Percentiles rank a stretch among this genome's conserved stretches.
phyloP scores from a whole-genome alignment of 2,797 vertebrate species.

The Molossus molossus region DNA sequence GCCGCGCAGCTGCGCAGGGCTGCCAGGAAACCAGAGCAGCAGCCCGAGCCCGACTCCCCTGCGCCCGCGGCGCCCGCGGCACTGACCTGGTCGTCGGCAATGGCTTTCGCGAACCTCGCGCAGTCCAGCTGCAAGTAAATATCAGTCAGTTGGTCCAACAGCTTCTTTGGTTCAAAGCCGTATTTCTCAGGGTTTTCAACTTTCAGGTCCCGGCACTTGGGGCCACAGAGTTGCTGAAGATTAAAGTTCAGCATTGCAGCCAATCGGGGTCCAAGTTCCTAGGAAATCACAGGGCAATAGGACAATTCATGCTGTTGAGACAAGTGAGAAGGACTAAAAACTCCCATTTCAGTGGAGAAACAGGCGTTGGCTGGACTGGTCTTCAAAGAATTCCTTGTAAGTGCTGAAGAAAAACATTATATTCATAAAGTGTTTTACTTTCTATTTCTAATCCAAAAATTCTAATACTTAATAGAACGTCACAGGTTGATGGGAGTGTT shows the following conservation, averaged over 20 bases:
- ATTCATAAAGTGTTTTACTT: neutral
- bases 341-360: neutral
- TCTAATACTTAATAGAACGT: neutral
- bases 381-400: neutral
- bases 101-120: slow-evolving; percentile 98
- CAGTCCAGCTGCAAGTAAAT: slow-evolving; percentile 99
- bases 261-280: slow-evolving; percentile 98
- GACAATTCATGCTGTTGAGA: neutral
- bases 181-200: slow-evolving; percentile 99
- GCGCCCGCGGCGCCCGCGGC: fast-evolving
- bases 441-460: neutral
- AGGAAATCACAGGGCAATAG: neutral
- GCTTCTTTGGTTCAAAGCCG: slow-evolving; percentile 99
- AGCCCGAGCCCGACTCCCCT: fast-evolving
- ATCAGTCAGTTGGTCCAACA: slow-evolving; percentile 98
- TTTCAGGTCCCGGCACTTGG: slow-evolving; percentile 99
- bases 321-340: neutral
- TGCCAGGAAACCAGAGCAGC: neutral
- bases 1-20: neutral
- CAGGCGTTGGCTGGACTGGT: neutral
- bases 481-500: neutral
- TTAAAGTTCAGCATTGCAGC: slow-evolving; percentile 99
- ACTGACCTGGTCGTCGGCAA: slow-evolving; percentile 98
- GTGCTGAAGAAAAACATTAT: neutral
- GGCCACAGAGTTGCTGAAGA: slow-evolving; percentile 98